Percentiles rank a stretch among this genome's conserved stretches.
phyloP scores from a whole-genome alignment of 2,113 vertebrate species.

The Agapornis roseicollis region DNA sequence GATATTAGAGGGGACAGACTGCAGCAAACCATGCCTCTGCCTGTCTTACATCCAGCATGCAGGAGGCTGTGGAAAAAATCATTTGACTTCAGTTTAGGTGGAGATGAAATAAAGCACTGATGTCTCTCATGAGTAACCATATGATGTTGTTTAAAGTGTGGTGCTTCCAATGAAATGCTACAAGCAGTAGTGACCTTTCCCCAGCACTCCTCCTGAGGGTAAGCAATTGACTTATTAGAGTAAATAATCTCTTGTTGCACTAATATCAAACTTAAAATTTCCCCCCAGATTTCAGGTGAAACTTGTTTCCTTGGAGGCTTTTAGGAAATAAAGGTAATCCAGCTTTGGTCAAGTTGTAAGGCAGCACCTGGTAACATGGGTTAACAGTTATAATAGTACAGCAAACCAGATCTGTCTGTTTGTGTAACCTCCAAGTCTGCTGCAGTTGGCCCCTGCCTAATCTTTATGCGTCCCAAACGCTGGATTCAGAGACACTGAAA shows the following conservation, averaged over 20 bases:
- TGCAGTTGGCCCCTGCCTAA: neutral
- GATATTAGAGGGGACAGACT: neutral
- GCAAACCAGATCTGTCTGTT: neutral
- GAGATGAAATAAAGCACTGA: neutral
- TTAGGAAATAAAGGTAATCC: neutral
- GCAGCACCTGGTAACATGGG: neutral
- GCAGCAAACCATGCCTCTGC: neutral
- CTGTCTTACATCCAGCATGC: neutral
- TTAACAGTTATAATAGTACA: neutral
- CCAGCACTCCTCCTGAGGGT: neutral
- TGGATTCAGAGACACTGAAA: neutral
- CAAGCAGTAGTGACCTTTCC: neutral
- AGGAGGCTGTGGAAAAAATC: neutral
- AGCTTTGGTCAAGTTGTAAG: neutral
- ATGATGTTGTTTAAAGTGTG: neutral
- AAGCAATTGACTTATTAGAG: neutral
- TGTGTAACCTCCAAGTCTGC: neutral
- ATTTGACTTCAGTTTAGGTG: neutral
- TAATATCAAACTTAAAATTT: neutral
- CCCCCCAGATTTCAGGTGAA: neutral
- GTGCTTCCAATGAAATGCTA: neutral
- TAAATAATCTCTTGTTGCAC: neutral
- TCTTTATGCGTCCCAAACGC: neutral
- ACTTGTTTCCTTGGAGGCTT: neutral
- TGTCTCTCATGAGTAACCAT: neutral